These are phyloP conservation scores for Tigriopus californicus DNA, from an alignment of 2,888 invertebrate species.

Conservation along the genomic window DNA sequence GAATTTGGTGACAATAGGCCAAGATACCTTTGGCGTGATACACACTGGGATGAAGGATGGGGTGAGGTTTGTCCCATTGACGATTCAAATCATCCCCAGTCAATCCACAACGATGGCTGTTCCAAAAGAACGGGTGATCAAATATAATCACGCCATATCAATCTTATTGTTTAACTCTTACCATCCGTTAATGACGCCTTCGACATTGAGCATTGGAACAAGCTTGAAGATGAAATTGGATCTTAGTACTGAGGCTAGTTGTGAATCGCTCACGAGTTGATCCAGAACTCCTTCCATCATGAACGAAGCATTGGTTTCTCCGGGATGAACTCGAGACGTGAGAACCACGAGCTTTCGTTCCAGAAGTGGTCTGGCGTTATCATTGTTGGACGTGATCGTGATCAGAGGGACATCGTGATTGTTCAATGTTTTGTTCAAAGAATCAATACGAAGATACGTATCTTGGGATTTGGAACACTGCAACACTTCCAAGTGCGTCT, in stretches of 20 bases:
- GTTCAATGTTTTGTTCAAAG: conserved; percentile 47
- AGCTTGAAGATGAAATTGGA: conserved; percentile 61
- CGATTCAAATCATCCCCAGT: conserved; percentile 69
- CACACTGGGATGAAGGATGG: conserved; percentile 55
- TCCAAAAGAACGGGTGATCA: conserved; percentile 18
- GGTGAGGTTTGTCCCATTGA: conserved; percentile 58
- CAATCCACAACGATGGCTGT: conserved; percentile 45
- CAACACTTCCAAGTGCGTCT: no score
- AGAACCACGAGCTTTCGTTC: conserved; percentile 49
- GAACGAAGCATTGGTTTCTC: conserved; percentile 73
- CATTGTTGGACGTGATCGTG: conserved; percentile 39
- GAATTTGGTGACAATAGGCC: not conserved
- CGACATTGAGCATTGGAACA: conserved; percentile 71
- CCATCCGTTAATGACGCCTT: conserved; percentile 72
- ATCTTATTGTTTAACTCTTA: no score
- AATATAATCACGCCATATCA: not conserved
- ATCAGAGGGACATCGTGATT: conserved; percentile 53
- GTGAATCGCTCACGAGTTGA: conserved; percentile 39
- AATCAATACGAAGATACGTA: conserved; percentile 33
- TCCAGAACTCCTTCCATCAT: conserved; percentile 62
- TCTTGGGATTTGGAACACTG: no score
- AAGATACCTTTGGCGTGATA: conserved; percentile 49
- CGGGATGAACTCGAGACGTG: conserved; percentile 63
- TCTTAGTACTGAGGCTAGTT: conserved; percentile 40
- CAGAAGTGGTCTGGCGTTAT: conserved; percentile 22